phyloP scores from a whole-genome alignment of 2,113 vertebrate genomes.

The Syrmaticus mikado region DNA sequence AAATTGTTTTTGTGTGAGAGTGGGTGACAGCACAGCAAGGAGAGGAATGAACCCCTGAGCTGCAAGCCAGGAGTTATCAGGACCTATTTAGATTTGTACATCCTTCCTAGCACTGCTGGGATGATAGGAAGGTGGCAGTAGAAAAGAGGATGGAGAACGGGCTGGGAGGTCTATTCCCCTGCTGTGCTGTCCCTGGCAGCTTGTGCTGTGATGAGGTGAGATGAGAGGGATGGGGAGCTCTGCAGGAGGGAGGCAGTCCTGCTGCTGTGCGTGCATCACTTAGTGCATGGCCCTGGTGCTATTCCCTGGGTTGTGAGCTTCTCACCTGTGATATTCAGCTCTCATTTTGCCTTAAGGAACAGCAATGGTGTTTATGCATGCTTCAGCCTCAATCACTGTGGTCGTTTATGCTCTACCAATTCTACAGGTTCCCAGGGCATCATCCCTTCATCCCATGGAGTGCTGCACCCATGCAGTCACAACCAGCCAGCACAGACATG shows the following conservation, averaged over 20 bases:
- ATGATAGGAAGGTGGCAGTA: background rate
- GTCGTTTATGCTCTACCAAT: background rate
- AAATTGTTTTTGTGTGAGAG: background rate
- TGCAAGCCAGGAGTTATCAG: background rate
- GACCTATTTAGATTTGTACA: background rate
- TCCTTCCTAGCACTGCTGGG: background rate
- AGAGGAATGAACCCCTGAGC: background rate
- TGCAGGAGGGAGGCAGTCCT: background rate
- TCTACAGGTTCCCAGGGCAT: background rate
- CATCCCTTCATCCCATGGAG: accelerated
- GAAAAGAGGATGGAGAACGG: background rate
- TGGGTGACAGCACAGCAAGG: background rate
- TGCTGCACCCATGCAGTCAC: background rate
- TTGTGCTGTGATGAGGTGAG: background rate
- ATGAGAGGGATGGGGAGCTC: background rate
- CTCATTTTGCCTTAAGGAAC: background rate
- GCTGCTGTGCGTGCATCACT: accelerated
- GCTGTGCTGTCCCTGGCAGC: background rate
- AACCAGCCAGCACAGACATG: background rate
- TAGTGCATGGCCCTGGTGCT: background rate
- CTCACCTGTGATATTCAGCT: background rate
- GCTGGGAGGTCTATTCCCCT: background rate
- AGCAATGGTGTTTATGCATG: accelerated
- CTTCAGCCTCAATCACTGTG: background rate
- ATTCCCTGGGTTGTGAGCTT: background rate